Percentiles rank a stretch among this genome's conserved stretches.
Evolutionary conservation across 2,113 vertebrate genomes (phyloP).

Genomic region (Baryphthengus martii): DNA sequence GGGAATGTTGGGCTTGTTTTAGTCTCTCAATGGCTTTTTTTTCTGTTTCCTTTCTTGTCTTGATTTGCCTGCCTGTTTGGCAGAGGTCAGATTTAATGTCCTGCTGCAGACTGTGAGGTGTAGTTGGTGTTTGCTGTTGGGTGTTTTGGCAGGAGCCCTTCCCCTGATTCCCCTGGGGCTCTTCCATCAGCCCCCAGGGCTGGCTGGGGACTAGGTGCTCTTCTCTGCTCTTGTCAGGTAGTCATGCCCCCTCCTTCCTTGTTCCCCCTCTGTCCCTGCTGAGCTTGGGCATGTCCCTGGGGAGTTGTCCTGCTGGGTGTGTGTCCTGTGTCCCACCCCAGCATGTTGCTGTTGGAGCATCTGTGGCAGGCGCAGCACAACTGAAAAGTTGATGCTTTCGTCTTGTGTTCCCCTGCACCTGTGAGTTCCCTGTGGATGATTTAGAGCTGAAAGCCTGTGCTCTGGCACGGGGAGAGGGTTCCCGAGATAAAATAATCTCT

Average conservation of each 20-base stretch:
- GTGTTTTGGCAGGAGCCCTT: background rate
- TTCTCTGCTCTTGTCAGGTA: rapidly evolving
- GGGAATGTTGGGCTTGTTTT: background rate
- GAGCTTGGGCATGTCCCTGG: rapidly evolving
- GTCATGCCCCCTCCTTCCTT: background rate
- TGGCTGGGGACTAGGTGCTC: rapidly evolving
- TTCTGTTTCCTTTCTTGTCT: background rate
- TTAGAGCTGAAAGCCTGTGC: conserved; percentile 19
- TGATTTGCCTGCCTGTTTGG: background rate
- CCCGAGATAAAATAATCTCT: conserved; percentile 43
- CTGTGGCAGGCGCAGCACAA: background rate
- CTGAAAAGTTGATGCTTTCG: background rate
- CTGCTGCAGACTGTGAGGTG: rapidly evolving
- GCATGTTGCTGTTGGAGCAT: rapidly evolving
- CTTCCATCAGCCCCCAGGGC: rapidly evolving
- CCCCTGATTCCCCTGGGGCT: background rate
- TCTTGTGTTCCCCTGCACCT: background rate
- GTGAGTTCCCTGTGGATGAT: conserved; percentile 27
- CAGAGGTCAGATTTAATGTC: rapidly evolving
- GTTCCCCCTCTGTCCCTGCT: background rate
- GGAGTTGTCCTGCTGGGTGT: rapidly evolving
- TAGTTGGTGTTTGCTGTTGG: background rate
- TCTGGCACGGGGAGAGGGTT: conserved; percentile 26
- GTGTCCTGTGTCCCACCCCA: background rate
- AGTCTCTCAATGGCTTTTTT: no score